A percentile compares a stretch with the other conserved stretches of the same genome.
Conservation (phyloP, 1,140 invertebrate genomes). For the Lepidurus arcticus region DNA sequence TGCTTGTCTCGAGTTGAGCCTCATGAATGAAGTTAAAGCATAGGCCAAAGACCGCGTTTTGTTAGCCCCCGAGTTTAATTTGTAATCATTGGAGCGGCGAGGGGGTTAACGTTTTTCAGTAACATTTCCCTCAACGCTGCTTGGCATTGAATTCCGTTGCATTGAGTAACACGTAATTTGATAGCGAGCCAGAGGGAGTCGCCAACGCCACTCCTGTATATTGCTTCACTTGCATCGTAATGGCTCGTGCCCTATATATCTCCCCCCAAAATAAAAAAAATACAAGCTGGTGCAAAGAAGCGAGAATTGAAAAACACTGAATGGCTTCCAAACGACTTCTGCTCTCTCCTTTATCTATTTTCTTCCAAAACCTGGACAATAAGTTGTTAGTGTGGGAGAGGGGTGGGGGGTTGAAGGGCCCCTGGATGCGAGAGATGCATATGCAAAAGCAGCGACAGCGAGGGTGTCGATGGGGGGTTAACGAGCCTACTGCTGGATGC, state of each 20-base stretch:
- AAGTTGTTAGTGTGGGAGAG: conserved; percentile 3
- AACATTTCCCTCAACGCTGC: background rate
- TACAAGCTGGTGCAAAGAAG: too few relatives aligned
- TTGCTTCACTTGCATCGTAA: background rate
- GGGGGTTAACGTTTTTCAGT: background rate
- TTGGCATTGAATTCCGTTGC: background rate
- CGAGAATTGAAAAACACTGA: too few relatives aligned
- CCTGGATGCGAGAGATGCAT: background rate
- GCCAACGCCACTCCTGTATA: background rate
- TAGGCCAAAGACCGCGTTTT: background rate
- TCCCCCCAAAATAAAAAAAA: background rate
- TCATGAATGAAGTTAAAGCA: background rate
- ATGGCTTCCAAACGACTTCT: too few relatives aligned
- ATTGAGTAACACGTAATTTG: background rate
- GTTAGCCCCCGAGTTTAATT: background rate
- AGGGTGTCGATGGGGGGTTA: conserved; percentile 20
- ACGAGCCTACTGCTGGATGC: conserved; percentile 8
- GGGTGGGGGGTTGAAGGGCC: background rate
- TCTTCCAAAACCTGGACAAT: background rate
- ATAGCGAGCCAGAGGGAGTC: background rate
- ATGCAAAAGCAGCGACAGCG: conserved; percentile 4
- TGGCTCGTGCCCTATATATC: background rate
- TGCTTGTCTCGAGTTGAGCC: background rate
- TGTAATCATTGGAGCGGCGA: conserved; percentile 7
- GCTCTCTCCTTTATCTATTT: too few relatives aligned